phyloP scores from a whole-genome alignment of 2,797 vertebrate genomes.

The Rhincodon typus region DNA sequence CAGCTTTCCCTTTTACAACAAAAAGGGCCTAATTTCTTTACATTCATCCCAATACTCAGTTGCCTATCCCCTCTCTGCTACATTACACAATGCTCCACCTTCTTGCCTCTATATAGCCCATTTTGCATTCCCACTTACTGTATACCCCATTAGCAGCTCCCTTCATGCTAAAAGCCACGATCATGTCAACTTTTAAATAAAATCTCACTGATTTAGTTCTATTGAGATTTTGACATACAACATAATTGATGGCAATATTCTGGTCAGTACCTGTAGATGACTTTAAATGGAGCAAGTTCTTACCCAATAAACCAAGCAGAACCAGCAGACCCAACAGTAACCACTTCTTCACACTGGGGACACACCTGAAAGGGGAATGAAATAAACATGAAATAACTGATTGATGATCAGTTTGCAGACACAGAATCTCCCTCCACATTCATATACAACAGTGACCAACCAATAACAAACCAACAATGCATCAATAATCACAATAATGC shows the following conservation, averaged over 20 bases:
- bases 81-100: background rate
- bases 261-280: background rate
- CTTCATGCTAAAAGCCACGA: background rate
- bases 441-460: background rate
- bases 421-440: background rate
- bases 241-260: background rate
- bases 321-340: background rate
- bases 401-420: background rate
- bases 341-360: slow-evolving; percentile 15
- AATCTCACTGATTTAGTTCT: background rate
- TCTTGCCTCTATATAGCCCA: background rate
- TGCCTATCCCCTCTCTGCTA: background rate
- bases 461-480: background rate
- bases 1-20: background rate
- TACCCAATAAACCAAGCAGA: background rate
- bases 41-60: background rate
- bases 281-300: background rate
- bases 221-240: background rate
- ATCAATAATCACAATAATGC: background rate
- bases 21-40: background rate
- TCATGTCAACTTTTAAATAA: background rate
- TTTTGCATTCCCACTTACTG: background rate
- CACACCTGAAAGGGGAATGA: background rate
- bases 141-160: background rate
- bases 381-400: background rate